Evolutionary conservation across 2,113 vertebrate genomes (phyloP), one percentile per base, ranked within the genome.

Genomic region (Hippocampus zosterae): DNA sequence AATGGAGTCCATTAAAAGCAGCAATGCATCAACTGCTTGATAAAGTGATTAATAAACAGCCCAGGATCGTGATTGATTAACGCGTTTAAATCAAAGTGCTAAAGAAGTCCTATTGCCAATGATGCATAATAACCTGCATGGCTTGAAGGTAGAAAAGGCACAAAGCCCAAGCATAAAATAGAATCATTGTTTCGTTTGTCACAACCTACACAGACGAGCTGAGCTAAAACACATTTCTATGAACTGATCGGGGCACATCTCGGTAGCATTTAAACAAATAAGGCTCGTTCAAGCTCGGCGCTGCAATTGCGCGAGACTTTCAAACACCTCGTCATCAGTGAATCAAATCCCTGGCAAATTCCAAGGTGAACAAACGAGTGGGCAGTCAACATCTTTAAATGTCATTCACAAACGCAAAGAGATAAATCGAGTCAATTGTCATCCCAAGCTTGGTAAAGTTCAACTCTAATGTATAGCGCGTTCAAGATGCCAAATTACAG

Each of bases 11-110:
- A 98, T 98, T 98, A 97, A 94, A 95, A 94, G 93, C 91, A 93
- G 95, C 94, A 97, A 97, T 97, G 96, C 95, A 96, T 98, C 96
- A 96, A 95, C 94, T 94, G 93, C 95, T 97, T 98, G 96, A 98
- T 98, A 95, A 95, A 97, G 95, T 97, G 96, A 98, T 98, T 96
- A 96, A 97, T 96, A 97, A 95, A 95, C 94, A 95, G 93, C 87
- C 92, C 89, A 76, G 93, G 95, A 96, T 95, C 90, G 93, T 98
- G 96, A 97, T 97, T 96, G 94, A 98, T 98, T 97, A 97, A 96
- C 95, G 93, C 94, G 92, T 95, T 98, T 97, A 96, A 96, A 97
- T 98, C 95, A 96, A 95, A 96, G 91, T 94, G 93, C 94, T 96
- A 92, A 94, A 94, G 91, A 93, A 92, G 85, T 91, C 89, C 94